A percentile compares a stretch with the other conserved stretches of the same genome.
Conservation (phyloP, 2,888 invertebrate genomes). For the Tetragnatha montana region DNA sequence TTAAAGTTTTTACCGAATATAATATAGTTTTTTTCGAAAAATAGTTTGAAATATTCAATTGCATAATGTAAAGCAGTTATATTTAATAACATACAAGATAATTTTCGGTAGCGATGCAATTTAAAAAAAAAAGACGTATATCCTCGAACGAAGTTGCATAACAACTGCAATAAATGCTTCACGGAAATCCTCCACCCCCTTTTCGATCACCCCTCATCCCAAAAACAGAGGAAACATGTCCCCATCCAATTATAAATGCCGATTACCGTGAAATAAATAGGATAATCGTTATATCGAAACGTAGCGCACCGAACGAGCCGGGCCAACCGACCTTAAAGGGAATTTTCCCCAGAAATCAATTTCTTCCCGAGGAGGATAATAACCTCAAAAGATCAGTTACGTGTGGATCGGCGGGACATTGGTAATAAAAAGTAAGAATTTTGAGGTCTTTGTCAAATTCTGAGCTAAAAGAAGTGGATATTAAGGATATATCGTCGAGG, state of each 20-base stretch:
- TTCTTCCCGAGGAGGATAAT: background rate
- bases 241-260: background rate
- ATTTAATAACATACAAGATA: too few relatives aligned
- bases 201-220: background rate
- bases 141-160: too few relatives aligned
- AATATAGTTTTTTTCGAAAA: too few relatives aligned
- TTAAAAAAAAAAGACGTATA: too few relatives aligned
- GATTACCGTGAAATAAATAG: background rate
- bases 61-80: too few relatives aligned
- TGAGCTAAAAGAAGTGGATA: background rate
- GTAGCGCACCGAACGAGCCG: background rate
- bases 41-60: too few relatives aligned
- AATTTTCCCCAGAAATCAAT: constrained; percentile 36
- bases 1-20: too few relatives aligned
- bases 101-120: too few relatives aligned
- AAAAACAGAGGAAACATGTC: background rate
- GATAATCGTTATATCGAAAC: background rate
- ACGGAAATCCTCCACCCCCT: background rate
- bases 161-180: too few relatives aligned
- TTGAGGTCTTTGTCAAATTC: constrained; percentile 1
- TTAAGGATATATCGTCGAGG: constrained; percentile 9
- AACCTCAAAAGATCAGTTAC: constrained; percentile 25
- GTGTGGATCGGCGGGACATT: background rate
- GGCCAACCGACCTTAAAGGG: background rate
- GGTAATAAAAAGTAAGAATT: background rate